Base-by-base conservation (phyloP, 2,113 vertebrate species). In the Oryzias curvinotus region DNA sequence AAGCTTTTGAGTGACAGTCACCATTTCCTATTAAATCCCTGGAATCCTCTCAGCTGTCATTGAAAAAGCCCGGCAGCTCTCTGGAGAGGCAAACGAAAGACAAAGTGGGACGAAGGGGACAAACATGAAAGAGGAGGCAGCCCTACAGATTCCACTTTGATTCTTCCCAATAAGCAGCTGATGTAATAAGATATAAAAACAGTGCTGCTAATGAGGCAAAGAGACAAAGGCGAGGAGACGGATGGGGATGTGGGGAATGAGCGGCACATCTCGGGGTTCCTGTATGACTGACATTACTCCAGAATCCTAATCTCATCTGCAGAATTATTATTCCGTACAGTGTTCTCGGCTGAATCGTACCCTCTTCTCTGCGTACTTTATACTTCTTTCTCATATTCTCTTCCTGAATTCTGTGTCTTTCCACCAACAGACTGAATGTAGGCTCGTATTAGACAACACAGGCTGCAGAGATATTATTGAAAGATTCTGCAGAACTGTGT, bases 11-110 rank as follows among this genome's bases (percentile, higher is more conserved):
- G 16, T 50, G 23, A 7, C n/a, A 75, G 76, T 66, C 13, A 15
- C 80, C 81, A 82, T 88, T 89, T 87, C 77, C 77, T 80, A 82
- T 85, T 78, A 88, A 85, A 85, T 78, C 78, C 80, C 65, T 73
- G 63, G 60, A 85, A 87, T 82, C 70, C 70, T 68, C 71, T 84
- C 57, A 78, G 57, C 69, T 77, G 63, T 79, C 78, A 87, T 83
- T 75, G 78, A 72, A 81, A 66, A 68, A 71, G 61, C 19, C 67
- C 59, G 49, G 13, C 65, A 55, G 30, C 78, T 60, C 66, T 71
- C 75, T 68, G 57, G 75, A 61, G 76, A 73, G 64, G 67, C 17
- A n/a, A 42, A 21, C 28, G 25, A 41, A 28, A 41, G 52, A 52
- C 19, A 66, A 52, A 47, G 52, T 52, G 45, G 73, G 58, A 68